These are phyloP conservation scores for Halcyon senegalensis DNA, from an alignment of 2,113 vertebrate genomes.

Conservation along the genomic window DNA sequence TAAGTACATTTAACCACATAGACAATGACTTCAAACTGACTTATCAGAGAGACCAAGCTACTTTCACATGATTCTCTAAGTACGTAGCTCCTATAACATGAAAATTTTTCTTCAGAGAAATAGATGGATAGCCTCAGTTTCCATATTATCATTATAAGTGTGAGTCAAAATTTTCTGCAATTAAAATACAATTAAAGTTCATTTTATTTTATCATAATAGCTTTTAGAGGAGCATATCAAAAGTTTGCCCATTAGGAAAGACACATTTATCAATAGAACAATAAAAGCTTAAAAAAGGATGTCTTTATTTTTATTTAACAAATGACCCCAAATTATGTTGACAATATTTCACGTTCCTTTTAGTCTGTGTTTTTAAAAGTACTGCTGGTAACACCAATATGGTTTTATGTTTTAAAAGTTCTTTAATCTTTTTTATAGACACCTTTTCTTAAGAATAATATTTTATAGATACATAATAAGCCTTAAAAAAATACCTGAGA, in stretches of 20 bases:
- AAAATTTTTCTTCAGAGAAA: not conserved
- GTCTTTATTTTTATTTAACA: conserved; percentile 76
- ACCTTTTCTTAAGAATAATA: conserved; percentile 85
- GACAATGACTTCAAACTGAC: not conserved
- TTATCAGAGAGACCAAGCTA: conserved; percentile 25
- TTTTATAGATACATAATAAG: conserved; percentile 79
- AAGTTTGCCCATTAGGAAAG: conserved; percentile 65
- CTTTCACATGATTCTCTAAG: conserved; percentile 33
- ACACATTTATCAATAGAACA: conserved; percentile 69
- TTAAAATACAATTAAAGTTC: conserved; percentile 30
- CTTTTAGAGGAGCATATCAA: conserved; percentile 65
- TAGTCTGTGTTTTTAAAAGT: conserved; percentile 48
- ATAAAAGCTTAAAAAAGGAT: conserved; percentile 82
- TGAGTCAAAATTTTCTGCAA: conserved; percentile 3
- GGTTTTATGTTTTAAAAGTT: conserved; percentile 42
- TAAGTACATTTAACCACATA: conserved; percentile 1
- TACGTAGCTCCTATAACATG: not conserved
- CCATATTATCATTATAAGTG: conserved; percentile 3
- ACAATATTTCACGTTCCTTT: conserved; percentile 49
- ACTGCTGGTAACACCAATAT: conserved; percentile 67
- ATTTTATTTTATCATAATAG: conserved; percentile 48
- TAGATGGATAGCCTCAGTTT: not conserved
- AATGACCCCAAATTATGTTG: conserved; percentile 25
- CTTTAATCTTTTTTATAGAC: conserved; percentile 74
- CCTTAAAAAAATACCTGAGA: conserved; percentile 94